Evolutionary conservation across 2,888 invertebrate genomes (phyloP), one percentile per base, ranked within the genome.

Genomic region (Pollenia griseotomentosa): DNA sequence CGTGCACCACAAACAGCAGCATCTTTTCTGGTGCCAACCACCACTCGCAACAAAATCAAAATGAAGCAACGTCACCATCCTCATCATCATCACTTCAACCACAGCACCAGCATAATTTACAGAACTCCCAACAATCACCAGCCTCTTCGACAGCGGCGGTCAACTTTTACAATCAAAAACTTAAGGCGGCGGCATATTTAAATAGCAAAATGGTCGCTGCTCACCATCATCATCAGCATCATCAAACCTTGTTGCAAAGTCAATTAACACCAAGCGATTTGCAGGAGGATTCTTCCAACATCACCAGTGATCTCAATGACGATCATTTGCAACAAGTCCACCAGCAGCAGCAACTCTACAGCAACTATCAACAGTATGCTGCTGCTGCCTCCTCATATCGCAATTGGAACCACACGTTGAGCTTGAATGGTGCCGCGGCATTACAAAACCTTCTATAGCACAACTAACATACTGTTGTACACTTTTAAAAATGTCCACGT

Each of bases 281-380:
- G 51, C 89, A 89, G 40, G 92, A 92, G 87, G 92, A 92, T 85
- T 91, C 91, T 44, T 92, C 92, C 66, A 92, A 92, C 82, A 92
- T 92, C 65, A 92, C 92, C 86, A 90, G 90, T 88, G 92, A 92
- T 88, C 89, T 92, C 65, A 92, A 91, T 88, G 92, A 92, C 84
- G 92, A 92, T 88, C 92, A 92, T 83, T 89, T 91, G 78, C 90
- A 91, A 71, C 88, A 88, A 75, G 74, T 88, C 63, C 89, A 90
- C 53, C 89, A 89, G 57, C 89, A 89, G 48, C 92, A 92, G 68
- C 92, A 92, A 85, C 91, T 92, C 65, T 90, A 91, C 85, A 92
- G 91, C 89, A 92, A 92, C 88, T 92, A 92, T 88, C 92, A 92
- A 71, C 92, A 92, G 74, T 92, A 92, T 51, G 92, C 92, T 42